These are phyloP conservation scores for Sinosuthora webbiana DNA, from an alignment of 2,113 vertebrate genomes.

Conservation along the genomic window DNA sequence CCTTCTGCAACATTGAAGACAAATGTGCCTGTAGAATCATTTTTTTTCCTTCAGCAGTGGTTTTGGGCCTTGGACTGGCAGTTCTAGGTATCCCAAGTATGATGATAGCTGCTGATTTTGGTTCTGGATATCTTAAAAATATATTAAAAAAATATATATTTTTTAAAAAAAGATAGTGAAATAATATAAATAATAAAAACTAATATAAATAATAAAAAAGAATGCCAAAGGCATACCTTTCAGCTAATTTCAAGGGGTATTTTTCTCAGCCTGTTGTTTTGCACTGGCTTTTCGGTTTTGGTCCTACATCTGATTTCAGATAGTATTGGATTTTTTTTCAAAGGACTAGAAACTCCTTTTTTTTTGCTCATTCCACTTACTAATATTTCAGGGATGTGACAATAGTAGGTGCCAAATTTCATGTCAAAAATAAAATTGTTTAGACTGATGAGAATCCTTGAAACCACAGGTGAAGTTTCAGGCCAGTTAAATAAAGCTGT, in stretches of 20 bases:
- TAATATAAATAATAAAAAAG: not conserved
- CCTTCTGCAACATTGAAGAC: not conserved
- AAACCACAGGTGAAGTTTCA: slow-evolving; percentile 43
- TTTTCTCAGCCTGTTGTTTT: not conserved
- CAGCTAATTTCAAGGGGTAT: not conserved
- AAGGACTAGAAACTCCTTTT: not conserved
- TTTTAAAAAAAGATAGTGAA: not conserved
- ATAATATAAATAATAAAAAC: not conserved
- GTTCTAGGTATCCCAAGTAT: not conserved
- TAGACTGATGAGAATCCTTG: slow-evolving; percentile 28
- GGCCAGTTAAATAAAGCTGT: slow-evolving; percentile 31
- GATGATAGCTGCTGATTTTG: not conserved
- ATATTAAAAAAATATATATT: too few relatives aligned
- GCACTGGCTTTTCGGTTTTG: not conserved
- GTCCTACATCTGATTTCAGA: not conserved
- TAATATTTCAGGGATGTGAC: slow-evolving; percentile 6
- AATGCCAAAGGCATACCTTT: not conserved
- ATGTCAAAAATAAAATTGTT: slow-evolving; percentile 24
- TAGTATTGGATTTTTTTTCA: not conserved
- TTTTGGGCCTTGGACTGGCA: not conserved
- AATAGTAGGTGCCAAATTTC: slow-evolving; percentile 13
- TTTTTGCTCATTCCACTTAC: not conserved
- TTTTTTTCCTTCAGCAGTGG: not conserved
- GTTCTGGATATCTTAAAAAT: not conserved
- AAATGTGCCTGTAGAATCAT: not conserved